Evolutionary conservation across 2,888 invertebrate species (phyloP), one percentile per base, ranked within the genome.

Genomic region (Chymomyza fuscimana): DNA sequence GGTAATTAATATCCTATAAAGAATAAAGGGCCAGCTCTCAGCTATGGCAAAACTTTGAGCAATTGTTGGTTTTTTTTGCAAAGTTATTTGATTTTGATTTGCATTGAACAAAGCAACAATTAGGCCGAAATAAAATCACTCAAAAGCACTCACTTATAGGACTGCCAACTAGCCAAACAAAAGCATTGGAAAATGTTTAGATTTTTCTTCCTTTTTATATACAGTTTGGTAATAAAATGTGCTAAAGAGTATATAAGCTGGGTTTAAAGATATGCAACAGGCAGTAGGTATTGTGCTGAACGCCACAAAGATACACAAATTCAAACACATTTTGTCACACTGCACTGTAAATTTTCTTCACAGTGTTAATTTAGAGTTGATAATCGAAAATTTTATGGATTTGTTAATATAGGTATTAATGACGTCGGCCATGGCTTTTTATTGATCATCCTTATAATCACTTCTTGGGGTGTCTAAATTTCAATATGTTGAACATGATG

Each of bases 181-280:
- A 74, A 60, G 74, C 69, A 65, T 71, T 62, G 67, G 64, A 63
- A 76, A 70, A 71, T 71, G 71, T 74, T 74, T 75, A 54, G 58
- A 65, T 74, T 58, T 58, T 25, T 5, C 5, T 58, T 54, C 2
- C 9, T 54, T 19, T 54, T 54, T n/a, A 46, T 12, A 46, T 12
- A 46, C 40, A 46, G 6, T 46, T 12, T 12, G 6, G 6, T 4
- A 46, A 46, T 46, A 5, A 32, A 32, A 7, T 7, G 32, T 4
- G 9, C 5, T 1, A 32, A 7, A 9, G 54, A 69, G 58, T 15
- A 76, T 63, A 68, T 69, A 46, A 65, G 10, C 19, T 58, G 7
- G 19, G 54, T 19, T 32, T 32, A 7, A 54, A 9, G 22, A 54
- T 46, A 46, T 46, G 40, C 6, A 12, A 46, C 40, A 46, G 6